Evolutionary conservation across 2,113 vertebrate species (phyloP).

Genomic region (Morone chrysops): DNA sequence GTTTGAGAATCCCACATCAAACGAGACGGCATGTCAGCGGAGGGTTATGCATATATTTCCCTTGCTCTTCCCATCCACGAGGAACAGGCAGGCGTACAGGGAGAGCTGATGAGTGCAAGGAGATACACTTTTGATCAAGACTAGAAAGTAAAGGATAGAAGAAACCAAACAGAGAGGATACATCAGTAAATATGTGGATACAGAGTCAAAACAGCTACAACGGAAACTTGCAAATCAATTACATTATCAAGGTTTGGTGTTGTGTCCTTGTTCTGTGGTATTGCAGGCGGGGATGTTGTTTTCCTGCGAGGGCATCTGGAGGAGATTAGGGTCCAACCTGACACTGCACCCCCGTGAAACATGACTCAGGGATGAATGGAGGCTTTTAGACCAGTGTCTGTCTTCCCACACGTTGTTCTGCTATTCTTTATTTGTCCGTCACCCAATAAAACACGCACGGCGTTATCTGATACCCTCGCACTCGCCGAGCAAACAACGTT

Average conservation of each 20-base stretch:
- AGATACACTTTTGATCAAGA: slow-evolving; percentile 65
- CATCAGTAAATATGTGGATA: neutral
- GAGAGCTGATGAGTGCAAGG: slow-evolving; percentile 52
- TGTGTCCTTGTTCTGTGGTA: slow-evolving; percentile 17
- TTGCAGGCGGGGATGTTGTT: slow-evolving; percentile 42
- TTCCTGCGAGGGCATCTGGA: slow-evolving; percentile 79
- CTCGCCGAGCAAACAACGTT: slow-evolving; percentile 39
- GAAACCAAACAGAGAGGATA: slow-evolving; percentile 33
- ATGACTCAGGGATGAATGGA: slow-evolving; percentile 80
- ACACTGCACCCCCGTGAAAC: slow-evolving; percentile 79
- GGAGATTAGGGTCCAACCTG: slow-evolving; percentile 78
- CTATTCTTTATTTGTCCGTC: slow-evolving; percentile 83
- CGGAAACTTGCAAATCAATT: slow-evolving; percentile 50
- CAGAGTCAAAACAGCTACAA: slow-evolving; percentile 3
- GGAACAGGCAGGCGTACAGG: slow-evolving; percentile 49
- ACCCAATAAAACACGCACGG: slow-evolving; percentile 78
- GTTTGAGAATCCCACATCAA: slow-evolving; percentile 78
- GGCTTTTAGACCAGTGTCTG: slow-evolving; percentile 74
- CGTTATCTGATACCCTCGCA: slow-evolving; percentile 66
- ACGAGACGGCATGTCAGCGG: slow-evolving; percentile 63
- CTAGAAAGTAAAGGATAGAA: slow-evolving; percentile 24
- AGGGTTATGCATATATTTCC: slow-evolving; percentile 78
- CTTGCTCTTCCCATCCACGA: slow-evolving; percentile 68
- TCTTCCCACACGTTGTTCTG: slow-evolving; percentile 77
- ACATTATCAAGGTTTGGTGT: slow-evolving; percentile 27